Base-by-base conservation (phyloP, 1,140 invertebrate species). In the Macrotrachela quadricornifera region DNA sequence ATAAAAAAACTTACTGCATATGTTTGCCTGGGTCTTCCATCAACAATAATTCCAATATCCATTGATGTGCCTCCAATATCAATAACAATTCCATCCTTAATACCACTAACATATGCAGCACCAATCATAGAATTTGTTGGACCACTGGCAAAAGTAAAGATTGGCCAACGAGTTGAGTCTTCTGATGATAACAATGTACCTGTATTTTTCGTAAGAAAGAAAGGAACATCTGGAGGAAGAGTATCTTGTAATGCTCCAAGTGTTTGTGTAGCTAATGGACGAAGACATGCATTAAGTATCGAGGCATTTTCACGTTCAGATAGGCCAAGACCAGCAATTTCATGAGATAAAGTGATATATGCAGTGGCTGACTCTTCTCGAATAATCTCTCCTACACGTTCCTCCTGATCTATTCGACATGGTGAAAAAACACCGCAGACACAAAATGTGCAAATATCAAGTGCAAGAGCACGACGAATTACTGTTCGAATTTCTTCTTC, bases 41-140 rank as follows among this genome's bases (percentile, higher is more conserved):
- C 62, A 44, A 56, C 50, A 15, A 67, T 44, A 21, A 65, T 47
- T 10, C 65, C 65, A 10, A 64, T 59, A 50, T 67, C 65, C 0
- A 61, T 61, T 3, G 59, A 64, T 6, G 65, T 67, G 10, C 65
- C 65, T 10, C 65, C 65, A 43, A 67, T 64, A 57, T 67, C 65
- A 12, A 65, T 55, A n/a, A 66, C 64, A 16, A 67, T 52, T 9
- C 60, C 63, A 46, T 65, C 58, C 40, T 59, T 59, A 1, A 54
- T 46, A 8, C 59, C 59, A 14, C 60, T 62, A 16, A 67, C 49
- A 46, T 60, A 67, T 6, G 62, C 63, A 6, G 65, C 64, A 9
- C 65, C 65, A n/a, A 62, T 57, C 64, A 67, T 67, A 47, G 61
- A 63, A 47, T 67, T 67, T 47, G 65, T 67, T 1, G 65, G 60